These are phyloP conservation scores for Lasioglossum calceatum DNA, from an alignment of 2,888 invertebrate species.

Conservation along the genomic window DNA sequence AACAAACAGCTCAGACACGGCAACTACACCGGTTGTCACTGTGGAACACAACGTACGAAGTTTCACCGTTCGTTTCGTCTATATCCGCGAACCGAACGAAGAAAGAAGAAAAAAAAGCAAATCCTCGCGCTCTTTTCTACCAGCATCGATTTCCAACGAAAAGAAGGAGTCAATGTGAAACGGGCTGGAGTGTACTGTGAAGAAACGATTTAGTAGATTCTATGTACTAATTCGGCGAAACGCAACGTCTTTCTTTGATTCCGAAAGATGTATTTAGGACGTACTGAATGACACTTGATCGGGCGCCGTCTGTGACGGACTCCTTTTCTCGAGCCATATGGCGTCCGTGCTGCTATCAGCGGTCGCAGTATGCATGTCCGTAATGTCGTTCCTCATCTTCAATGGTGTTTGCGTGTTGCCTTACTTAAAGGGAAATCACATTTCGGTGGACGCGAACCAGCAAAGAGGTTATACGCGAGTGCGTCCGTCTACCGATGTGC, in stretches of 20 bases:
- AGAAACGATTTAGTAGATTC: not conserved
- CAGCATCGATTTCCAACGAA: slow-evolving; percentile 32
- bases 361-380: slow-evolving; percentile 68
- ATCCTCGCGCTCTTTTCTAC: slow-evolving; percentile 46
- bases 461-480: slow-evolving; percentile 63
- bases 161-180: slow-evolving; percentile 29
- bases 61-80: not conserved
- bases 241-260: slow-evolving; percentile 36
- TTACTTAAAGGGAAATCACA: slow-evolving; percentile 59
- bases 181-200: slow-evolving; percentile 12
- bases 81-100: not conserved
- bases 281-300: slow-evolving; percentile 70
- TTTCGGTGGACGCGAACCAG: slow-evolving; percentile 53
- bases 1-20: not conserved
- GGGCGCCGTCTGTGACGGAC: slow-evolving; percentile 63
- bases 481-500: slow-evolving; percentile 60
- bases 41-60: not conserved
- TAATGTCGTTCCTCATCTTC: slow-evolving; percentile 71
- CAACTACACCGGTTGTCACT: not conserved
- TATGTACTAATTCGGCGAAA: slow-evolving; percentile 13
- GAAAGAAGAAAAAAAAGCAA: slow-evolving; percentile 4
- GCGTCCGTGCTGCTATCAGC: slow-evolving; percentile 72
- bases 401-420: slow-evolving; percentile 30
- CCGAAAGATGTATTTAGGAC: slow-evolving; percentile 59
- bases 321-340: slow-evolving; percentile 73